Conservation (phyloP, 2,797 vertebrate genomes). For the Poliocrania exsul region DNA sequence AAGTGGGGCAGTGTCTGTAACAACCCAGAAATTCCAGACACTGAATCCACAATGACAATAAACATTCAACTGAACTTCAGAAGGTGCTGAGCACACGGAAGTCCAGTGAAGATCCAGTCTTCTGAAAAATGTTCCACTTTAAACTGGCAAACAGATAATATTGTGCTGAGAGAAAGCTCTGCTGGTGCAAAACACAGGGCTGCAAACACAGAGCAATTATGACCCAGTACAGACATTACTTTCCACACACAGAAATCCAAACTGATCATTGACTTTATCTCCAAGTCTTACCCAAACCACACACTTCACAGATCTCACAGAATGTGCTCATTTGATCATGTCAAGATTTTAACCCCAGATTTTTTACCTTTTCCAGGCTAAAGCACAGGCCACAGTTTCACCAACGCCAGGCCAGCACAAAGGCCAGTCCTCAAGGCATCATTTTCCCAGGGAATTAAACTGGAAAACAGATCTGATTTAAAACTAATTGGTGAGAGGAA, state of each 20-base stretch:
- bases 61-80: neutral
- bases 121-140: neutral
- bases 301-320: fast-evolving
- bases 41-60: neutral
- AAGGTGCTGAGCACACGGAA: neutral
- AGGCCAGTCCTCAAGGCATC: neutral
- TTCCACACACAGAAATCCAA: neutral
- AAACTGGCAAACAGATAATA: neutral
- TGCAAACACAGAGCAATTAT: fast-evolving
- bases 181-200: neutral
- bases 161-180: neutral
- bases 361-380: neutral
- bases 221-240: neutral
- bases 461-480: neutral
- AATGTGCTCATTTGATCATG: neutral
- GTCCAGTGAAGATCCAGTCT: neutral
- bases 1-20: neutral
- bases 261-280: neutral
- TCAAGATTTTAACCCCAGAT: neutral
- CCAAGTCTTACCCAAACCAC: neutral
- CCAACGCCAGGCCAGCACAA: neutral
- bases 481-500: neutral
- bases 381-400: neutral
- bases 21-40: neutral
- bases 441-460: neutral